Conservation (phyloP, 2,888 invertebrate genomes). For the Drosophila trichaetosa region DNA sequence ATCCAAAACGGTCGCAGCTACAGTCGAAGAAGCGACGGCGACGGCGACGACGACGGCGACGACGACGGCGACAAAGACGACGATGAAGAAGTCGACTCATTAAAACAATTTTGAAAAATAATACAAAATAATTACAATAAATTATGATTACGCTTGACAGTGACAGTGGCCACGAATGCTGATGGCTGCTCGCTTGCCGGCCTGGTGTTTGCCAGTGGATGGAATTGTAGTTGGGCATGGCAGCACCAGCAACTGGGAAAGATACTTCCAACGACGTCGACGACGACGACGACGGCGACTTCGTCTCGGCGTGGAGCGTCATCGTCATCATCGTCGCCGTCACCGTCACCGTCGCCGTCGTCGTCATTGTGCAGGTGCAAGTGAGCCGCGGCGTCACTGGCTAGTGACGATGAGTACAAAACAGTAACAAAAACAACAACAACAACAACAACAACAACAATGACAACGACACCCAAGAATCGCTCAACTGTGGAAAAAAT, state of each 20-base stretch:
- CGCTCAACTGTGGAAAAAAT: constrained; percentile 77
- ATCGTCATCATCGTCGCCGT: constrained; percentile 42
- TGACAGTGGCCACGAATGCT: constrained; percentile 73
- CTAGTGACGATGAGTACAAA: constrained; percentile 59
- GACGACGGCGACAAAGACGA: constrained; percentile 22
- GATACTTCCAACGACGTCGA: constrained; percentile 50
- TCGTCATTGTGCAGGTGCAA: constrained; percentile 66
- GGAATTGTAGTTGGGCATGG: constrained; percentile 61
- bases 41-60: constrained; percentile 19
- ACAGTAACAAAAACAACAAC: constrained; percentile 39
- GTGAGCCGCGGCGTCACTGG: constrained; percentile 61
- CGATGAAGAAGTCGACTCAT: constrained; percentile 68
- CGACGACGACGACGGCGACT: constrained; percentile 36
- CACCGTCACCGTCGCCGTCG: constrained; percentile 35
- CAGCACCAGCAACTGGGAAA: constrained; percentile 47
- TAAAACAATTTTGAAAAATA: constrained; percentile 82
- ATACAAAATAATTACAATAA: constrained; percentile 82
- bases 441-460: constrained; percentile 27
- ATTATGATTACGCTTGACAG: constrained; percentile 82
- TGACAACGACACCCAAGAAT: constrained; percentile 78
- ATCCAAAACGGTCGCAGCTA: constrained; percentile 63
- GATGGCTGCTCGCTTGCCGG: constrained; percentile 39
- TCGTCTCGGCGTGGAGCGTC: constrained; percentile 43
- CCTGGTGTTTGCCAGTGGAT: constrained; percentile 36
- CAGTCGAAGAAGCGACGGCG: constrained; percentile 41